phyloP scores from a whole-genome alignment of 1,140 invertebrate species.

The Drosophila micromelanica region DNA sequence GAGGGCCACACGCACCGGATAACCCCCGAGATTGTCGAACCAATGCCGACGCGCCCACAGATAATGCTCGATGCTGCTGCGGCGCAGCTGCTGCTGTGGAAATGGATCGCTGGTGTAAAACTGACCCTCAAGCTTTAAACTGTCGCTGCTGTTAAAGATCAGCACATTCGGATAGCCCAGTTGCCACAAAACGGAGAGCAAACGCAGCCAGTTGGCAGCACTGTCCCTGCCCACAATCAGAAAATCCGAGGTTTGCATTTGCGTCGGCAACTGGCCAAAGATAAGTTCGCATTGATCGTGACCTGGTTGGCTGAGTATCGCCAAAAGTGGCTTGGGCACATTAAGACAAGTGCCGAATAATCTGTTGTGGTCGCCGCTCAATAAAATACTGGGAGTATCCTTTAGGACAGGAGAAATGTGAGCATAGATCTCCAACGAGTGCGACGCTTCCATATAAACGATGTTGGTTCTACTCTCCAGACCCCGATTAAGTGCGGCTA shows the following conservation, averaged over 20 bases:
- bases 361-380: not conserved
- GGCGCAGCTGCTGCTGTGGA: constrained; percentile 2
- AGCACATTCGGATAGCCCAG: constrained; percentile 34
- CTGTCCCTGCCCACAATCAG: constrained; percentile 18
- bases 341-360: not conserved
- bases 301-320: constrained; percentile 10
- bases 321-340: constrained; percentile 20
- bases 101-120: constrained; percentile 19
- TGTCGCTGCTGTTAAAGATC: constrained; percentile 17
- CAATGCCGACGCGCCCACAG: constrained; percentile 37
- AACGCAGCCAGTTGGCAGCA: constrained; percentile 8
- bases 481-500: not conserved
- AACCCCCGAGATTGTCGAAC: constrained; percentile 25
- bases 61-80: constrained; percentile 23
- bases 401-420: not conserved
- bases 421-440: constrained; percentile 1
- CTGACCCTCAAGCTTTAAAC: not conserved
- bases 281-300: not conserved
- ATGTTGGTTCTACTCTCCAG: too few relatives aligned
- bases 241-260: constrained; percentile 27
- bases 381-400: not conserved
- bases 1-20: too few relatives aligned
- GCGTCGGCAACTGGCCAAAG: not conserved
- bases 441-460: constrained; percentile 9
- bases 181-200: constrained; percentile 11